phyloP scores from a whole-genome alignment of 2,888 invertebrate genomes.

The Tinea pellionella region DNA sequence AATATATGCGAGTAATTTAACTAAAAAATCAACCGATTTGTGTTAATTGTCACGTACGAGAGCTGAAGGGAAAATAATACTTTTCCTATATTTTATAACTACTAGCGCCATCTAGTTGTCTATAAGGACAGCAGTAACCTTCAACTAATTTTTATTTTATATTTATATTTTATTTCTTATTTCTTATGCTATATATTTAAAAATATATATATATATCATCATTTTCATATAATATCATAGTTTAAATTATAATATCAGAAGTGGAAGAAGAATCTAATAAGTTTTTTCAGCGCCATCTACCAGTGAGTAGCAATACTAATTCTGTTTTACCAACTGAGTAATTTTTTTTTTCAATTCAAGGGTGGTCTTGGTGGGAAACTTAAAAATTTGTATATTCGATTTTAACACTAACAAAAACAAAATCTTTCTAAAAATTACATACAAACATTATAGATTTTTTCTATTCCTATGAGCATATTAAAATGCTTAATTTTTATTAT shows the following conservation, averaged over 20 bases:
- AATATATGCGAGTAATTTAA: constrained; percentile 32
- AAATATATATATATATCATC: too few relatives aligned
- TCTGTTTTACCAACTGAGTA: constrained; percentile 19
- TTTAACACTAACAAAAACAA: too few relatives aligned
- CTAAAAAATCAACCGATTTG: constrained; percentile 56
- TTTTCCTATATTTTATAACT: constrained; percentile 20
- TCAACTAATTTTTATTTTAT: not conserved
- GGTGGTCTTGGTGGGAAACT: not conserved
- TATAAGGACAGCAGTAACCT: not conserved
- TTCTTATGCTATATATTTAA: too few relatives aligned
- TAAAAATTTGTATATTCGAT: not conserved
- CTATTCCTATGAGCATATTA: too few relatives aligned
- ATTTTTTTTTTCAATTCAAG: too few relatives aligned
- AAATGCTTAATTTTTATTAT: too few relatives aligned
- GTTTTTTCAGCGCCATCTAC: constrained; percentile 30
- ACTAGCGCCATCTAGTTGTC: constrained; percentile 37
- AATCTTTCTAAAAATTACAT: too few relatives aligned
- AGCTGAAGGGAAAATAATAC: constrained; percentile 10
- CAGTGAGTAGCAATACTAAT: constrained; percentile 27
- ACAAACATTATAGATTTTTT: too few relatives aligned
- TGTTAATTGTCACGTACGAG: constrained; percentile 51
- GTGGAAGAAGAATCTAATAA: too few relatives aligned
- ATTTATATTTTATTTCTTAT: too few relatives aligned
- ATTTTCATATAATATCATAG: too few relatives aligned
- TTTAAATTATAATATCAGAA: too few relatives aligned